phyloP scores from a whole-genome alignment of 2,797 vertebrate species.

The Lutra lutra region DNA sequence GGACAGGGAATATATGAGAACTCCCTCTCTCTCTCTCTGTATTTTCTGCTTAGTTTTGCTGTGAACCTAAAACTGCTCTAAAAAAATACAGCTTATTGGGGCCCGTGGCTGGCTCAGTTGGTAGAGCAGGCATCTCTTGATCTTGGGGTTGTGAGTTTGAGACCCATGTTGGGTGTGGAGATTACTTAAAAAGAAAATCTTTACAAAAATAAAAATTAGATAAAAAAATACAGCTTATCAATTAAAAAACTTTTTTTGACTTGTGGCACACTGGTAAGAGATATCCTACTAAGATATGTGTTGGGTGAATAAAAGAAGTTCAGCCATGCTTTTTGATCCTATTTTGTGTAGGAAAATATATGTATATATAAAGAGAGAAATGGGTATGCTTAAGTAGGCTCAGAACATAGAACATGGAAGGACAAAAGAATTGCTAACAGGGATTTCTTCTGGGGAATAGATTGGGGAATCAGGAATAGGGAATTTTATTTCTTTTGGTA shows the following conservation, averaged over 20 bases:
- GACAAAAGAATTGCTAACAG: background rate
- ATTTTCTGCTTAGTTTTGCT: background rate
- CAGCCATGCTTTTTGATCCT: background rate
- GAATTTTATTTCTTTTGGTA: background rate
- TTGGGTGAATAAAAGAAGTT: constrained; percentile 4
- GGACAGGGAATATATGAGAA: background rate
- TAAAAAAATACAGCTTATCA: background rate
- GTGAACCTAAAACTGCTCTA: background rate
- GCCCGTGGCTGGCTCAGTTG: no score
- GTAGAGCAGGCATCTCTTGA: no score
- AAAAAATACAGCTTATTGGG: background rate
- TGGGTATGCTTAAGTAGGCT: background rate
- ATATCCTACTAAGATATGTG: background rate
- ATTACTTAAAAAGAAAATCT: no score
- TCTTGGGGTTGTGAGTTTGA: no score
- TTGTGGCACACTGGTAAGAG: background rate
- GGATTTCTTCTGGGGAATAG: background rate
- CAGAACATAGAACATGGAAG: background rate
- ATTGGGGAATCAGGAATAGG: background rate
- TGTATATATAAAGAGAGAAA: background rate
- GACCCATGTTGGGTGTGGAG: no score
- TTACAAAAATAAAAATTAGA: no score
- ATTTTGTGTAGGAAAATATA: background rate
- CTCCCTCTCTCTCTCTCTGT: background rate
- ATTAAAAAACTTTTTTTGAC: background rate